Base-by-base conservation (phyloP, 23 tunicate genomes). In the Halocynthia roretzi region DNA sequence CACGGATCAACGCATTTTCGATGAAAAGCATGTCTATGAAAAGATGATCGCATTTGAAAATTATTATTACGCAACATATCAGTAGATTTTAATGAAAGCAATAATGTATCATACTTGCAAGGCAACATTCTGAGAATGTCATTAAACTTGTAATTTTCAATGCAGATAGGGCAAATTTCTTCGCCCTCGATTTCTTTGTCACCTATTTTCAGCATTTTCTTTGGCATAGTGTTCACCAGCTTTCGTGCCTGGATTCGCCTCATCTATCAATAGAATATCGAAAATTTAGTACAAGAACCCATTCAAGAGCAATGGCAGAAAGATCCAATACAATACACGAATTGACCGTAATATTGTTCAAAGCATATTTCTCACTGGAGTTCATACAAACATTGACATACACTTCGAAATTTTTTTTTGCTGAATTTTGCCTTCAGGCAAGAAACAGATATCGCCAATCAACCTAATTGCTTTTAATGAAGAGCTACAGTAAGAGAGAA, bases 1-100 rank as follows among this genome's bases (percentile, higher is more conserved):
- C 99, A 95, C 12, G 99, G 95, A 56, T 95, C 99, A n/a, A 95
- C 90, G 69, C 99, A 95, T 18, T 67, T 80, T 55, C 83, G 76
- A 68, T 95, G 99, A 57, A 80, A 95, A 7, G 50, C 15, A 77
- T 95, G 99, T 73, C 78, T 74, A 64, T 2, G 11, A 67, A 15
- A 2, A 67, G 4, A 67, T 15, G 21, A 67, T 58, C 17, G 15
- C 64, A 58, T 58, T 1, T n/a, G 64, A 17, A 1, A 58, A 58
- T 4, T n/a, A 58, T 58, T 58, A 17, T 58, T 14, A 58, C 4
- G 64, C 64, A 58, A 14, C 64, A 58, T 58, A 14, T 12, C 40
- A 21, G 2, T 67, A 19, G 23, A 17, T 67, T 15, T 5, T 20
- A 6, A 65, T 10, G 70, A 65, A 65, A 0, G 9, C 9, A 65